phyloP scores from a whole-genome alignment of 2,113 vertebrate species.

The Psilopogon haemacephalus region DNA sequence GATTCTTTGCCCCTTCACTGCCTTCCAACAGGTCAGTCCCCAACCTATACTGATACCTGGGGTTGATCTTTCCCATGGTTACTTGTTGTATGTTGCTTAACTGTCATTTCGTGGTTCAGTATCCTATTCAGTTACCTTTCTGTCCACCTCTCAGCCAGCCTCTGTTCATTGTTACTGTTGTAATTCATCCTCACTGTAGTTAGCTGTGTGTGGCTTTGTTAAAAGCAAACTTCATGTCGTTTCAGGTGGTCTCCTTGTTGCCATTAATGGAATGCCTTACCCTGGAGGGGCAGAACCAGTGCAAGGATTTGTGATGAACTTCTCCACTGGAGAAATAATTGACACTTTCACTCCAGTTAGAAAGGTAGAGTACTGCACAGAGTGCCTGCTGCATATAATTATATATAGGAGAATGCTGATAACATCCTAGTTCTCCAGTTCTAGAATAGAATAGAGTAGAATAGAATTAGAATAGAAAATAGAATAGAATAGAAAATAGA shows the following conservation, averaged over 20 bases:
- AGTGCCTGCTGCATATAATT: neutral
- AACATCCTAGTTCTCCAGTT: neutral
- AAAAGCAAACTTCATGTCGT: constrained; percentile 19
- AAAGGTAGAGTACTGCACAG: constrained; percentile 78
- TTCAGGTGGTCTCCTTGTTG: constrained; percentile 88
- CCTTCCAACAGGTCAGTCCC: no score
- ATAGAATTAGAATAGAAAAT: no score
- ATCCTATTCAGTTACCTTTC: neutral
- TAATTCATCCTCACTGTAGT: neutral
- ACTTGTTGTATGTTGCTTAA: neutral
- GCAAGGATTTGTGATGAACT: constrained; percentile 91
- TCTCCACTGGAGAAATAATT: constrained; percentile 88
- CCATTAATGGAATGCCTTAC: constrained; percentile 86
- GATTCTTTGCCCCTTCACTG: no score
- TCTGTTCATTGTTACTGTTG: neutral
- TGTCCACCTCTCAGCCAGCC: neutral
- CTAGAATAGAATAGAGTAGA: no score
- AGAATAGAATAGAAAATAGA: no score
- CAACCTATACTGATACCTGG: no score
- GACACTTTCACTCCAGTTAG: constrained; percentile 85
- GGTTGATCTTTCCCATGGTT: neutral
- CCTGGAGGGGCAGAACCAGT: constrained; percentile 74
- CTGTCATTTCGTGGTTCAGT: neutral
- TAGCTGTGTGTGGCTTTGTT: neutral
- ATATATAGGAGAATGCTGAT: neutral